Evolutionary conservation across 2,113 vertebrate species (phyloP).

Genomic region (Picathartes gymnocephalus): DNA sequence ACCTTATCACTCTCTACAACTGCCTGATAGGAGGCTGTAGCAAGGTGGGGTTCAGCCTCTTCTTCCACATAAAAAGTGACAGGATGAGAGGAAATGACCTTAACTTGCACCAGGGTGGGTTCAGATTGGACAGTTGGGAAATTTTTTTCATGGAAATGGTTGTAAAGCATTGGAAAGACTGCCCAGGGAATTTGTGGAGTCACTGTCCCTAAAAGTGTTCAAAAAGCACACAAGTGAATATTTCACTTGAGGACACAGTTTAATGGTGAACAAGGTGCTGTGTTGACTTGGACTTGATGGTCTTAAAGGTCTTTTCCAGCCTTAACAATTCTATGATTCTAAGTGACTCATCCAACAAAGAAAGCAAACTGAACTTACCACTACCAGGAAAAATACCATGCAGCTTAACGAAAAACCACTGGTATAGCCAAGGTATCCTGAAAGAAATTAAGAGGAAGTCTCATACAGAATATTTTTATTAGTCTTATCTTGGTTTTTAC

Average conservation of each 20-base stretch:
- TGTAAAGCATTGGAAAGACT: not conserved
- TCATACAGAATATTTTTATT: not conserved
- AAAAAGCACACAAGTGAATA: not conserved
- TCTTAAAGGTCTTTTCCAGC: not conserved
- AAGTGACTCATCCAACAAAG: not conserved
- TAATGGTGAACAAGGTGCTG: not conserved
- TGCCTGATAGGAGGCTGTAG: not conserved
- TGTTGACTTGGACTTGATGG: not conserved
- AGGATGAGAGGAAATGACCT: not conserved
- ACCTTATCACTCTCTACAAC: not conserved
- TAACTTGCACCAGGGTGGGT: not conserved
- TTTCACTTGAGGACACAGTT: not conserved
- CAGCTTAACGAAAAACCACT: slow-evolving; percentile 83
- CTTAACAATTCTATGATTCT: not conserved
- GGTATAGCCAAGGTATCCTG: slow-evolving; percentile 83
- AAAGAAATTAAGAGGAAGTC: slow-evolving; percentile 52
- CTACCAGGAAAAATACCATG: slow-evolving; percentile 91
- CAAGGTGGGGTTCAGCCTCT: not conserved
- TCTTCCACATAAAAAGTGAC: not conserved
- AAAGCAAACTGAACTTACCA: slow-evolving; percentile 79
- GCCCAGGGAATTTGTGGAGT: not conserved
- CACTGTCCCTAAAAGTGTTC: not conserved
- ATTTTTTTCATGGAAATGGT: not conserved
- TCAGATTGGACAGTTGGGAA: not conserved
- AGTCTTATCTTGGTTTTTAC: not conserved